These are phyloP conservation scores for Parnassius glacialis DNA, from an alignment of 2,888 invertebrate species.

Conservation along the genomic window DNA sequence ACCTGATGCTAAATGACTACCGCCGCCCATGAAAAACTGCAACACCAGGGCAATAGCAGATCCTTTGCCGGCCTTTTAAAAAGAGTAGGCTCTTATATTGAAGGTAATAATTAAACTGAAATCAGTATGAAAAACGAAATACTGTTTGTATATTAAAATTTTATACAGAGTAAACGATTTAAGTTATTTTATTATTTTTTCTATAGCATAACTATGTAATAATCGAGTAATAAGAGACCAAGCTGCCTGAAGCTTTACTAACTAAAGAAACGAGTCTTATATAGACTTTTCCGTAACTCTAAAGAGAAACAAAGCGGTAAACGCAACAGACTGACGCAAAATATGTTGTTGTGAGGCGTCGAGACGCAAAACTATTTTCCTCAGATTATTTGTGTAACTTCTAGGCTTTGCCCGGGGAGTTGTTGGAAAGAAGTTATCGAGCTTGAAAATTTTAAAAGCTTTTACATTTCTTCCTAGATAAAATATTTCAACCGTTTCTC, in stretches of 20 bases:
- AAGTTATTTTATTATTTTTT: no score
- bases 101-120: no score
- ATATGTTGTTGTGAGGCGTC: slow-evolving; percentile 54
- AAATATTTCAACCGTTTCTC: slow-evolving; percentile 28
- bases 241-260: slow-evolving; percentile 30
- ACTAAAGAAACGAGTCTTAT: slow-evolving; percentile 37
- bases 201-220: neutral
- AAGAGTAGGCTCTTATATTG: no score
- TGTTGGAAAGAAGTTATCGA: slow-evolving; percentile 54
- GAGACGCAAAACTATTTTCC: slow-evolving; percentile 50
- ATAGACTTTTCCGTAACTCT: slow-evolving; percentile 42
- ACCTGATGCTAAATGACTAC: no score
- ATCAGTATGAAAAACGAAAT: no score
- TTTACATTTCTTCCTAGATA: slow-evolving; percentile 44
- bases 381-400: slow-evolving; percentile 57
- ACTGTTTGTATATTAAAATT: no score
- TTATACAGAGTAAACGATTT: no score
- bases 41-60: no score
- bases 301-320: slow-evolving; percentile 37
- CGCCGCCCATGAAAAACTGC: no score
- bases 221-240: slow-evolving; percentile 29
- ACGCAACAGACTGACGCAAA: slow-evolving; percentile 47
- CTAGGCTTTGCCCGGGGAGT: slow-evolving; percentile 48
- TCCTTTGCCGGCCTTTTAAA: no score
- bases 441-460: slow-evolving; percentile 55